Conservation (phyloP, 2,797 vertebrate genomes). For the Pterois miles region DNA sequence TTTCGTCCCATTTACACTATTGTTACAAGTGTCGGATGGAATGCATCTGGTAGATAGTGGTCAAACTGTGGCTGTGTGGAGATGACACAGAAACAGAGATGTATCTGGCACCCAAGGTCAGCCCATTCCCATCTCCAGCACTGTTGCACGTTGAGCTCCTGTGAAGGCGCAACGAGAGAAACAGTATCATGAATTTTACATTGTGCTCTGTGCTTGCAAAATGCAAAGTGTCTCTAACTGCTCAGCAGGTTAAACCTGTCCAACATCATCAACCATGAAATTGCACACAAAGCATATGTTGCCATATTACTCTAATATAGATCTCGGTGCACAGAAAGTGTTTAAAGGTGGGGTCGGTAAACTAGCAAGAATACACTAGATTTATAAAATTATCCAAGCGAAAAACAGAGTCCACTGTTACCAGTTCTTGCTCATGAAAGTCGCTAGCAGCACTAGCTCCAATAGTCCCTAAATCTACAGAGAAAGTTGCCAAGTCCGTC, state of each 20-base stretch:
- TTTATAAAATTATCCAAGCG: too few species aligned
- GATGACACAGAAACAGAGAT: slow-evolving; percentile 75
- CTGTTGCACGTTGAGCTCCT: slow-evolving; percentile 51
- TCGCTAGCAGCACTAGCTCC: too few species aligned
- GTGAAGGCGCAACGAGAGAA: slow-evolving; percentile 45
- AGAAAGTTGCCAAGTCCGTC: too few species aligned
- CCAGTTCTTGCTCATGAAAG: too few species aligned
- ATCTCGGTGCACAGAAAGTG: slow-evolving; percentile 15
- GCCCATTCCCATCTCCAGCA: slow-evolving; percentile 60
- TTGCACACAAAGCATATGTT: neutral
- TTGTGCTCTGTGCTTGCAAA: slow-evolving; percentile 33
- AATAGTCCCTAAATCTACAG: too few species aligned
- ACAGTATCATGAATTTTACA: slow-evolving; percentile 60
- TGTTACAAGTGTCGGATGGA: slow-evolving; percentile 83
- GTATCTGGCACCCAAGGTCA: slow-evolving; percentile 82
- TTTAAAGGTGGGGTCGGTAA: neutral
- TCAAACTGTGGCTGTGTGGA: slow-evolving; percentile 81
- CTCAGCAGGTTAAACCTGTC: slow-evolving; percentile 41
- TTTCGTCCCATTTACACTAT: slow-evolving; percentile 85
- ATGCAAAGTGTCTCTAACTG: slow-evolving; percentile 44
- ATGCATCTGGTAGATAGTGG: slow-evolving; percentile 77
- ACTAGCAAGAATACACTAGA: too few species aligned
- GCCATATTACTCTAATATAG: neutral
- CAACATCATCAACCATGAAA: slow-evolving; percentile 5
- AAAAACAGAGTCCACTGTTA: too few species aligned